These are phyloP conservation scores for Rousettus leschenaultii DNA, from an alignment of 2,113 vertebrate species.

Conservation along the genomic window DNA sequence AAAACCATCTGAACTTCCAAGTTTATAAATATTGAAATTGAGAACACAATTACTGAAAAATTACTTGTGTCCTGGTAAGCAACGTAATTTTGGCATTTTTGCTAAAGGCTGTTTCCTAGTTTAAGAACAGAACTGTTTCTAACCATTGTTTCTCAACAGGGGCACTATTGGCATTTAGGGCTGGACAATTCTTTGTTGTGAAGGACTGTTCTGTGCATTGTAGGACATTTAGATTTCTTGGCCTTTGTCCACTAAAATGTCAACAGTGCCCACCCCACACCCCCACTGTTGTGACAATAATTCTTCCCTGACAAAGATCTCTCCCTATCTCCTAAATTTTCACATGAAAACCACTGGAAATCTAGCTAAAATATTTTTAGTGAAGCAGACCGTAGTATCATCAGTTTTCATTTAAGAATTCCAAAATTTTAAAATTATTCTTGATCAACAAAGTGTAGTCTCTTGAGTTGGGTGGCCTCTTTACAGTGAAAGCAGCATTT, in stretches of 20 bases:
- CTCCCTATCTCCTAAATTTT: not conserved
- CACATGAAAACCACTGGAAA: not conserved
- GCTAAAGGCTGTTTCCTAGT: constrained; percentile 17
- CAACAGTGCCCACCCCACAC: constrained; percentile 24
- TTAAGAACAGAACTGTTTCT: constrained; percentile 29
- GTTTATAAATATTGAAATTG: constrained; percentile 20
- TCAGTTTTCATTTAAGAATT: constrained; percentile 17
- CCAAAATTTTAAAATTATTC: not conserved
- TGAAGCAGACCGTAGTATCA: not conserved
- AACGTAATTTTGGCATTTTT: constrained; percentile 31
- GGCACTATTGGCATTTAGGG: constrained; percentile 41
- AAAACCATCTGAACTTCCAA: not conserved
- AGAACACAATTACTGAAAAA: constrained; percentile 9
- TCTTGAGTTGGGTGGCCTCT: not conserved
- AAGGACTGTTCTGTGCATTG: not conserved
- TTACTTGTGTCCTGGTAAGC: not conserved
- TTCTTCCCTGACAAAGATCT: not conserved
- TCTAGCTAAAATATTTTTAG: not conserved
- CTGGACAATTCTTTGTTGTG: constrained; percentile 50
- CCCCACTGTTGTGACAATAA: not conserved
- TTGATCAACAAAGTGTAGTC: not conserved
- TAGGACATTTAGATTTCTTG: constrained; percentile 21
- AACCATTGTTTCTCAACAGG: not conserved
- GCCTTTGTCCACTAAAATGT: constrained; percentile 51
- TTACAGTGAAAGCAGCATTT: not conserved